These are phyloP conservation scores for Sebastiscus tertius DNA, from an alignment of 2,797 vertebrate species.

Conservation along the genomic window DNA sequence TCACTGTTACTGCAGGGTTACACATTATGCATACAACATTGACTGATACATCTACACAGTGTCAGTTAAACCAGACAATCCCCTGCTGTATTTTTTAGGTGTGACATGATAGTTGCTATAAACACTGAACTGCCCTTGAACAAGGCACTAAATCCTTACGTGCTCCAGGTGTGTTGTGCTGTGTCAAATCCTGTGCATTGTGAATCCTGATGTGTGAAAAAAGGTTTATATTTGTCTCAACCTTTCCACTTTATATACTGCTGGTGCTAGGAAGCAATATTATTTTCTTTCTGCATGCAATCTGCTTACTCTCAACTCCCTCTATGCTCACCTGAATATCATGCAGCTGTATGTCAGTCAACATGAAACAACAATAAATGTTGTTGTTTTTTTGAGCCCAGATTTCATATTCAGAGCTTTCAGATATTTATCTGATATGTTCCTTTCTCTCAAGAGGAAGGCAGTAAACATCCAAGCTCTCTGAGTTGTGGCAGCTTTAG, in stretches of 20 bases:
- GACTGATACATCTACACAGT: constrained; percentile 8
- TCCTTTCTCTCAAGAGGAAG: constrained; percentile 44
- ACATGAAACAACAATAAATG: constrained; percentile 29
- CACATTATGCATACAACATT: constrained; percentile 7
- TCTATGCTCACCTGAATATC: constrained; percentile 60
- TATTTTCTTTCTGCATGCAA: constrained; percentile 40
- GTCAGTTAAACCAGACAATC: constrained; percentile 9
- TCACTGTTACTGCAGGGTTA: background rate
- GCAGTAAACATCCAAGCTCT: constrained; percentile 56
- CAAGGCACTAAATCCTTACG: constrained; percentile 32
- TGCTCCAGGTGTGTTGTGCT: constrained; percentile 44
- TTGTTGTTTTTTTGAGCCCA: constrained; percentile 28
- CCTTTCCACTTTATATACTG: constrained; percentile 13
- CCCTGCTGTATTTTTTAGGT: constrained; percentile 3
- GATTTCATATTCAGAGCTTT: constrained; percentile 54
- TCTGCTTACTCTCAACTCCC: constrained; percentile 44
- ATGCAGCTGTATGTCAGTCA: constrained; percentile 45
- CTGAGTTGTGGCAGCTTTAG: constrained; percentile 60
- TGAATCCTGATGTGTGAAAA: constrained; percentile 12
- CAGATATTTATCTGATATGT: constrained; percentile 51
- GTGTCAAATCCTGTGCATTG: constrained; percentile 11
- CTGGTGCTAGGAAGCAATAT: constrained; percentile 28
- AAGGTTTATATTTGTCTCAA: constrained; percentile 8
- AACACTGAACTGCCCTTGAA: constrained; percentile 38
- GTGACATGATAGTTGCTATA: constrained; percentile 34